Base-by-base conservation (phyloP, 2,888 invertebrate genomes). In the Drosophila picticornis region DNA sequence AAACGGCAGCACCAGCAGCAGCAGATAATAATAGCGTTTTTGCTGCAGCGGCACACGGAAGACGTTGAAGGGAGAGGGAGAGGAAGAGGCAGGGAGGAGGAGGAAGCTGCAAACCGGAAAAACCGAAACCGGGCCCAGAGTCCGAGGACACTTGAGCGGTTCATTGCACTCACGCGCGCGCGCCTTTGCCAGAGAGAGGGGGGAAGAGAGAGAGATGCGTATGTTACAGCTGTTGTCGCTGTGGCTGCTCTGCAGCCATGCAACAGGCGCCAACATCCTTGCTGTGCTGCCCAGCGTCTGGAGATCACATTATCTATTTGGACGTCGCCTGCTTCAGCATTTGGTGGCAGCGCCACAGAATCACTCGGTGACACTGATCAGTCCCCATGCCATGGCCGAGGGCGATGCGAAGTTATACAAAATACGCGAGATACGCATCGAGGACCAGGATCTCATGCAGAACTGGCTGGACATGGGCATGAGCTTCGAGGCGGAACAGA, bases 221-320 rank as follows among this genome's bases (percentile, higher is more conserved):
- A 27, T 86, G 40, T 38, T 88, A 62, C 81, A 76, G 48, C 70
- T 90, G 34, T 64, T 81, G 50, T 70, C 84, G 56, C 29, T 85
- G 34, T 73, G 75, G 73, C 48, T 91, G 48, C 76, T 89, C 5
- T 69, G 71, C 61, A 66, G 86, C 46, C 58, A 68, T 53, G 69
- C 71, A 27, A 66, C 67, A n/a, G 90, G 88, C 13, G 91, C 90
- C 55, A 92, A 93, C 70, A 90, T 93, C 63, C 77, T 93, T 65
- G 93, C 93, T 0, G 90, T 93, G 10, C 85, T 93, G 64, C 93
- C 93, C 9, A 92, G 93, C 60, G 92, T 93, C 1, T 93, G 93
- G 92, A 90, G 88, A 64, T 93, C 93, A 3, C 93, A 93, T 61
- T 93, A 93, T 74, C 75, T 92, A 5, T 92, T 92, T 62, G 93